phyloP scores from a whole-genome alignment of 2,797 vertebrate species.

The Moxostoma hubbsi region DNA sequence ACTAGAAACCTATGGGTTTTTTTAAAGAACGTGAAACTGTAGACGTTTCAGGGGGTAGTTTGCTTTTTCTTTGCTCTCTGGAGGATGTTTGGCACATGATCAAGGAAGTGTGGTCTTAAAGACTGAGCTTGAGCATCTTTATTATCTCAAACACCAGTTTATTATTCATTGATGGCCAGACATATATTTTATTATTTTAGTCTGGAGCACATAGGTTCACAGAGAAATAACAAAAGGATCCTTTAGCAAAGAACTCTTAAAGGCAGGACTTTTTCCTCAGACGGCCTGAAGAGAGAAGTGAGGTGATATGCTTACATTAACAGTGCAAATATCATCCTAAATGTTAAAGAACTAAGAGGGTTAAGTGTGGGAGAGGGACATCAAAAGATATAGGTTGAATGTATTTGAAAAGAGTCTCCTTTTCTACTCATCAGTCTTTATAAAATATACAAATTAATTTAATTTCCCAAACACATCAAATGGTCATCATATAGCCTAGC shows the following conservation, averaged over 20 bases:
- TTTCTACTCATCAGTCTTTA: not conserved
- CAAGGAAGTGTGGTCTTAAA: slow-evolving; percentile 21
- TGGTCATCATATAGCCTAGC: no score
- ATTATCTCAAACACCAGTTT: slow-evolving; percentile 52
- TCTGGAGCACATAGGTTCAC: slow-evolving; percentile 17
- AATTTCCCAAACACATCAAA: no score
- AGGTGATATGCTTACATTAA: slow-evolving; percentile 27
- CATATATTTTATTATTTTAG: slow-evolving; percentile 40
- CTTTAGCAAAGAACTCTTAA: slow-evolving; percentile 21
- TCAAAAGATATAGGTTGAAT: slow-evolving; percentile 12
- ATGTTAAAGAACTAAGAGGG: slow-evolving; percentile 43
- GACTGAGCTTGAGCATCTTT: slow-evolving; percentile 16
- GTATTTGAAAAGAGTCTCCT: not conserved
- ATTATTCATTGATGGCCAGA: slow-evolving; percentile 46
- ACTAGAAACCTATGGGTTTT: slow-evolving; percentile 9
- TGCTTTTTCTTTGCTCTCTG: not conserved
- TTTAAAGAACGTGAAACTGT: slow-evolving; percentile 8
- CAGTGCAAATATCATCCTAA: slow-evolving; percentile 45
- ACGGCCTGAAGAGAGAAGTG: slow-evolving; percentile 3
- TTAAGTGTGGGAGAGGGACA: slow-evolving; percentile 1
- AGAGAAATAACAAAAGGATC: slow-evolving; percentile 41
- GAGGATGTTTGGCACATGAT: slow-evolving; percentile 26
- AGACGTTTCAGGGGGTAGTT: slow-evolving; percentile 13
- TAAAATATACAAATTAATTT: not conserved
- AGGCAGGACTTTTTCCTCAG: not conserved